These are phyloP conservation scores for Mythimna pallens DNA, from an alignment of 2,888 invertebrate species.

Conservation along the genomic window DNA sequence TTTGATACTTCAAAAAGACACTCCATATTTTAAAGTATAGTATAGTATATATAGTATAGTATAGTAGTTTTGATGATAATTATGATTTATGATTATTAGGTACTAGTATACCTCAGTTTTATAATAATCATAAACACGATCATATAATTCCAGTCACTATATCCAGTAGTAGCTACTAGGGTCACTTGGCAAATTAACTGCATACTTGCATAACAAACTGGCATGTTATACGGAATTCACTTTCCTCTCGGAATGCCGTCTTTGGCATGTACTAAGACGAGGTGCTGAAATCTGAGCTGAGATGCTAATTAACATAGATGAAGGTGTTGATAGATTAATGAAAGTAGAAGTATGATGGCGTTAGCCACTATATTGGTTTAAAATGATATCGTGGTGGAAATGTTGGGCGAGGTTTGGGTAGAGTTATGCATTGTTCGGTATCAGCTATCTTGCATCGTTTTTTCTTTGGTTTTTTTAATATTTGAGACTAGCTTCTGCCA, in stretches of 20 bases:
- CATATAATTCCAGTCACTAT: constrained; percentile 23
- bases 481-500: too few species aligned
- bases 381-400: not conserved
- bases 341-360: not conserved
- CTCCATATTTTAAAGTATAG: too few species aligned
- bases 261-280: constrained; percentile 52
- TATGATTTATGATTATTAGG: too few species aligned
- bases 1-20: too few species aligned
- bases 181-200: constrained; percentile 71
- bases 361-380: not conserved
- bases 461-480: too few species aligned
- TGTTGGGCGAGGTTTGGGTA: too few species aligned
- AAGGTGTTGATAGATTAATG: not conserved
- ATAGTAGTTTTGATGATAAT: too few species aligned
- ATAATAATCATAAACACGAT: constrained; percentile 24
- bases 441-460: too few species aligned
- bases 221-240: constrained; percentile 74
- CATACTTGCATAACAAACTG: constrained; percentile 76
- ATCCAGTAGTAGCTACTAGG: constrained; percentile 47
- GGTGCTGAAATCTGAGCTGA: constrained; percentile 49
- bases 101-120: not conserved
- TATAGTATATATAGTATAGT: too few species aligned
- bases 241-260: constrained; percentile 80
- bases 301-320: constrained; percentile 38
- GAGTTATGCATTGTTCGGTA: too few species aligned